Conservation (phyloP, 2,113 vertebrate species). For the Sprattus sprattus region DNA sequence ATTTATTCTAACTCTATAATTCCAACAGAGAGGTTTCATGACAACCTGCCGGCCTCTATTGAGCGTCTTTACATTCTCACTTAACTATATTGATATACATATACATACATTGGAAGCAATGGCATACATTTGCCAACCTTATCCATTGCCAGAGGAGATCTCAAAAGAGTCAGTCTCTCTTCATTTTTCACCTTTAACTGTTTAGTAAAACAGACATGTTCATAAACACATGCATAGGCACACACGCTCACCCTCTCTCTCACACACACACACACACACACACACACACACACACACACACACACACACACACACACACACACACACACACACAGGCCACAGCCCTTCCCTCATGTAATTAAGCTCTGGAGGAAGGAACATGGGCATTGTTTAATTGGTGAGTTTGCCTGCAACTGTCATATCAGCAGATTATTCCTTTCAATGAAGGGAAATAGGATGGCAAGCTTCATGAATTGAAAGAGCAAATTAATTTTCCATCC, state of each 20-base stretch:
- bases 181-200: background rate
- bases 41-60: background rate
- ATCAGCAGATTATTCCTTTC: constrained; percentile 8
- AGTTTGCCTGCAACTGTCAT: constrained; percentile 1
- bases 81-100: no score
- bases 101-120: no score
- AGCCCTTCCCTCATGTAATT: constrained; percentile 24
- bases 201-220: background rate
- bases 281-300: no score
- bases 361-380: constrained; percentile 27
- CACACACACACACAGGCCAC: background rate
- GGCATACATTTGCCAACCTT: no score
- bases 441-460: constrained; percentile 12
- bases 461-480: constrained; percentile 10
- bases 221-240: no score
- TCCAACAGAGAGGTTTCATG: background rate
- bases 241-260: no score
- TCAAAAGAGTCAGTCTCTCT: background rate
- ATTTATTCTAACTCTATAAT: background rate
- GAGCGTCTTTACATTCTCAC: background rate
- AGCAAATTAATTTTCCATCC: constrained; percentile 22
- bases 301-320: no score
- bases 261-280: no score
- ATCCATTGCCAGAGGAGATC: background rate
- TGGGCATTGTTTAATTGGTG: constrained; percentile 27